Conservation (phyloP, 2,888 invertebrate species). For the Trachelus stipa region DNA sequence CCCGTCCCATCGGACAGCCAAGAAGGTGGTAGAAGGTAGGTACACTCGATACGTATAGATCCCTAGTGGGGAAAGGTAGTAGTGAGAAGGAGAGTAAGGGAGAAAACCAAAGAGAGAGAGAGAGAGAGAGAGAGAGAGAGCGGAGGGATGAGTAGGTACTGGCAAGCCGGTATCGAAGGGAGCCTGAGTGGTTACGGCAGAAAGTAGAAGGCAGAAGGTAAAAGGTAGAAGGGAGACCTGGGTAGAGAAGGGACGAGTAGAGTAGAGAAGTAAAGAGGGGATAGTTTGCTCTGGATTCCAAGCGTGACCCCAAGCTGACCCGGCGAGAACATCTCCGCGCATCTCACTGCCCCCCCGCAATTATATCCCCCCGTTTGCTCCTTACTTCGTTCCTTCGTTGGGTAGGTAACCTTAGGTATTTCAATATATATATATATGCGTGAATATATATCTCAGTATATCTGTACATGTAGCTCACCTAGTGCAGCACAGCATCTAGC, state of each 20-base stretch:
- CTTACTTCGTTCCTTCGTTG: background rate
- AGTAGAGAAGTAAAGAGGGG: constrained; percentile 37
- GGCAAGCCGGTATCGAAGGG: constrained; percentile 36
- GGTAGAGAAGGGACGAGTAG: constrained; percentile 21
- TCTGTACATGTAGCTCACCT: constrained; percentile 3
- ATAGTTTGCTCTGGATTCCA: constrained; percentile 67
- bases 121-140: background rate
- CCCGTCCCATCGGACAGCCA: constrained; percentile 8
- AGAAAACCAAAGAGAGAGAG: constrained; percentile 5
- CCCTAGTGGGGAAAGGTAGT: constrained; percentile 11
- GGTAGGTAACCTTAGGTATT: constrained; percentile 3
- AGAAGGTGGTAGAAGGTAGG: constrained; percentile 2
- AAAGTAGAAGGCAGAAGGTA: constrained; percentile 22
- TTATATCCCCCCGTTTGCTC: constrained; percentile 41
- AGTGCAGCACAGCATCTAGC: background rate
- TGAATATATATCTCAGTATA: constrained; percentile 11
- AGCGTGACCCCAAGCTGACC: constrained; percentile 65
- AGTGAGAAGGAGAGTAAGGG: constrained; percentile 13
- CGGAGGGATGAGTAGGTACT: constrained; percentile 30
- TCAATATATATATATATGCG: constrained; percentile 12
- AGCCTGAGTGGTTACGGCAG: constrained; percentile 13
- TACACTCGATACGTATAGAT: constrained; percentile 17
- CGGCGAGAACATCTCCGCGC: constrained; percentile 64
- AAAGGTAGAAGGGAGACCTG: constrained; percentile 24
- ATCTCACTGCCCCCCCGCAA: constrained; percentile 51